A percentile compares a stretch with the other conserved stretches of the same genome.
phyloP scores from a whole-genome alignment of 2,888 invertebrate species.

The Bursaphelenchus okinawaensis region DNA sequence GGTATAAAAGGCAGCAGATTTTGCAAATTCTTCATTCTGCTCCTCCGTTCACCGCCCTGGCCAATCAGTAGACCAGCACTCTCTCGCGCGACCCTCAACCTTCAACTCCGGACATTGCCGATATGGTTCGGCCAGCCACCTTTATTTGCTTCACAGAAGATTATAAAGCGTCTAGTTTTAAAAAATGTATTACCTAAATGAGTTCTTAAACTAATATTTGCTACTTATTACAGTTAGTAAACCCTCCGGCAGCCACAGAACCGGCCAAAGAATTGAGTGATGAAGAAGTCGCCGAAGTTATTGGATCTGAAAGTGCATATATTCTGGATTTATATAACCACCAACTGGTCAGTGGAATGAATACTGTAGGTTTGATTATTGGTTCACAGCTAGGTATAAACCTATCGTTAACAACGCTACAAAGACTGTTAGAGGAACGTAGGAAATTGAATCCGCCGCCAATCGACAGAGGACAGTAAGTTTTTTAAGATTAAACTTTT shows the following conservation, averaged over 20 bases:
- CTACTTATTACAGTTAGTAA: slow-evolving; percentile 10
- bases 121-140: too few species aligned
- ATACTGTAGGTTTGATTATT: slow-evolving; percentile 5
- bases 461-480: not conserved
- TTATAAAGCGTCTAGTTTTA: too few species aligned
- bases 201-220: too few species aligned
- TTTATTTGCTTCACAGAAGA: too few species aligned
- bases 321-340: slow-evolving; percentile 8
- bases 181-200: too few species aligned
- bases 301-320: not conserved
- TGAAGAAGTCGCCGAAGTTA: slow-evolving; percentile 2
- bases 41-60: too few species aligned
- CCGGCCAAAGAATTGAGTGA: not conserved
- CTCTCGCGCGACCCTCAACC: too few species aligned
- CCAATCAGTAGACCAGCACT: too few species aligned
- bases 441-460: not conserved
- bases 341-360: slow-evolving; percentile 2
- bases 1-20: too few species aligned
- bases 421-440: not conserved
- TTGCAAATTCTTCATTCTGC: too few species aligned
- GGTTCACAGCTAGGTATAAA: not conserved
- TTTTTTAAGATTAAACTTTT: too few species aligned
- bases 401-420: not conserved
- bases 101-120: too few species aligned
- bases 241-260: slow-evolving; percentile 5